Conservation (phyloP, 2,888 invertebrate genomes). For the Clivina fossor region DNA sequence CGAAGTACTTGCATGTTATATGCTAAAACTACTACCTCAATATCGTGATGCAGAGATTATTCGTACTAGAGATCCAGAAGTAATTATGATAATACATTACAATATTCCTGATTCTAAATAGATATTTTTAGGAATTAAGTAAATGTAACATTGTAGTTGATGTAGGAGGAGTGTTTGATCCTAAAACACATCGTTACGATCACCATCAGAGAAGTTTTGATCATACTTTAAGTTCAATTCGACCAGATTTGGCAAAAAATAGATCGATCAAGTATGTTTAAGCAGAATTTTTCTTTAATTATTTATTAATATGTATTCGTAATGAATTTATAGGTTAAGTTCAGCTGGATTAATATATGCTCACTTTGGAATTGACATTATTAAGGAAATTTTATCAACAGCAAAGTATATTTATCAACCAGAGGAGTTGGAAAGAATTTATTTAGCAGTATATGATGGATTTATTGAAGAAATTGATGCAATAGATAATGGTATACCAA, state of each 20-base stretch:
- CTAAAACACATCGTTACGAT: constrained; percentile 76
- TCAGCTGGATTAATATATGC: constrained; percentile 93
- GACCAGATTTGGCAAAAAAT: constrained; percentile 61
- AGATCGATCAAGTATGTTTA: constrained; percentile 60
- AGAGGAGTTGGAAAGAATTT: constrained; percentile 61
- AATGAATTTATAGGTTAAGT: constrained; percentile 69
- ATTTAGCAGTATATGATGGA: constrained; percentile 75
- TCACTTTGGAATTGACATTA: constrained; percentile 82
- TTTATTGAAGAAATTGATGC: constrained; percentile 95
- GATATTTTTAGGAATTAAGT: constrained; percentile 59
- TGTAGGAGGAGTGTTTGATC: constrained; percentile 87
- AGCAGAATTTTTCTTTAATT: constrained; percentile 21
- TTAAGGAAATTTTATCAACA: constrained; percentile 60
- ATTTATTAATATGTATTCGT: neutral
- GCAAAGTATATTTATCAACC: constrained; percentile 53
- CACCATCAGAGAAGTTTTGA: constrained; percentile 88
- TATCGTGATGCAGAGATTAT: constrained; percentile 81
- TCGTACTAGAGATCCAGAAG: constrained; percentile 62
- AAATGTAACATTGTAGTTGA: constrained; percentile 93
- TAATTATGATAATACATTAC: constrained; percentile 42
- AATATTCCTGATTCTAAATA: neutral
- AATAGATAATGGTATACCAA: constrained; percentile 94
- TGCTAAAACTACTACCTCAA: constrained; percentile 79
- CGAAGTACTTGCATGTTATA: constrained; percentile 90
- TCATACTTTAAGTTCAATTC: constrained; percentile 66